phyloP scores from a whole-genome alignment of 2,888 invertebrate species.

The Marronus borbonicus region DNA sequence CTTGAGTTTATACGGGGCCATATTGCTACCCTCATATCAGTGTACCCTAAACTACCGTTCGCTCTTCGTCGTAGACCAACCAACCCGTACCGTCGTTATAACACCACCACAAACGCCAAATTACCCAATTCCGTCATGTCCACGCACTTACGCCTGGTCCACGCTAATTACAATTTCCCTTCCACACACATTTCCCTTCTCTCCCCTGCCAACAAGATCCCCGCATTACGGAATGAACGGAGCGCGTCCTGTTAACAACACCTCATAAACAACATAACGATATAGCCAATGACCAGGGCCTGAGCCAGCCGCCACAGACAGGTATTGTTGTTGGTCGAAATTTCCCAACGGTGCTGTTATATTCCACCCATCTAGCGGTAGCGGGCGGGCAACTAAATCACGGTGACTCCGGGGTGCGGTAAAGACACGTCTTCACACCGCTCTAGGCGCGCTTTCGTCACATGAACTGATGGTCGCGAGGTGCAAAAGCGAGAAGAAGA shows the following conservation, averaged over 20 bases:
- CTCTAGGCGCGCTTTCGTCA: conserved; percentile 54
- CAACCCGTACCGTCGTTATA: conserved; percentile 1
- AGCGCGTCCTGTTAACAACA: conserved; percentile 38
- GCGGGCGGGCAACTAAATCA: conserved; percentile 54
- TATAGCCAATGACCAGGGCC: conserved; percentile 53
- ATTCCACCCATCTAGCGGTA: conserved; percentile 47
- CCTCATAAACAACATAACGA: conserved; percentile 53
- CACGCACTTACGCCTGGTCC: conserved; percentile 30
- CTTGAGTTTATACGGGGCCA: no score
- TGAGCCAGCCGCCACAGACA: conserved; percentile 55
- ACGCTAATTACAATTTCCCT: conserved; percentile 29
- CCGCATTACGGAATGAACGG: conserved; percentile 10
- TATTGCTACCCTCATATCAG: not conserved
- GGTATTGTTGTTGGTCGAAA: conserved; percentile 61
- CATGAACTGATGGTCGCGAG: conserved; percentile 26
- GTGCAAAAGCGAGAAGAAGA: not conserved
- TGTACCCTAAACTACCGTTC: not conserved
- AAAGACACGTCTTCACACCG: conserved; percentile 54
- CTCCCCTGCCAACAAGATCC: not conserved
- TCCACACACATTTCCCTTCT: not conserved
- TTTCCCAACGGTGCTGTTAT: conserved; percentile 63
- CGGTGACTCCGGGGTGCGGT: conserved; percentile 54
- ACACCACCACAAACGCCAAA: conserved; percentile 16
- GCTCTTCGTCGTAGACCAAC: not conserved
- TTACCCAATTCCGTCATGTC: conserved; percentile 36